Evolutionary conservation across 2,888 invertebrate species (phyloP), one percentile per base, ranked within the genome.

Genomic region (Dolichomitus sp.): DNA sequence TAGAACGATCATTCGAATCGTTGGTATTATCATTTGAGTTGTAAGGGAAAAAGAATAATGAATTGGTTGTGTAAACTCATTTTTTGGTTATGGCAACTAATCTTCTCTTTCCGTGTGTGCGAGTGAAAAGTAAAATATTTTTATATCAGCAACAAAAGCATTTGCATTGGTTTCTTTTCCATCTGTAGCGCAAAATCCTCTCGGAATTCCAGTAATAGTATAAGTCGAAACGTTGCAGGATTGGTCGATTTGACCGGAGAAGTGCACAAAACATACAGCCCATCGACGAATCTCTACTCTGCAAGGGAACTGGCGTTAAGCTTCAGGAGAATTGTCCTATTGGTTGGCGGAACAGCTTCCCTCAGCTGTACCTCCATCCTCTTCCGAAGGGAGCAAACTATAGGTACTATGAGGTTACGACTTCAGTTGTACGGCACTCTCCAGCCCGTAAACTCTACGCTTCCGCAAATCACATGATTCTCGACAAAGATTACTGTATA

Each of bases 401-500:
- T 52, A n/a, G 52, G 12, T n/a, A 17, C 50, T 52, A 33, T 14
- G 27, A 50, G 37, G 23, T 45, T 59, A 72, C 48, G 50, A 37
- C 19, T 19, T 23, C 23, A 59, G 42, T 59, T 59, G 45, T 45
- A 45, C 59, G 54, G 54, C 63, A 30, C 37, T 63, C 63, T 65
- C 23, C 33, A 74, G 27, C 33, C 65, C 14, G 52, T 69, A 69
- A 69, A 52, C 68, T 69, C 52, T 14, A 37, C 68, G 37, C 68
- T 52, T 37, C 68, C 48, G 54, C 65, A 75, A 75, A 75, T 75
- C 17, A 75, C 65, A 54, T 33, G 75, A 75, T 65, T 19, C 65
- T 57, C 75, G 30, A 57, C 52, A 42, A 66, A 75, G 74, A 74
- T 74, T 74, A 74, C 63, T 37, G 74, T 74, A 74, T 54, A 74